Conservation (phyloP, 2,113 vertebrate genomes). For the Brevimyrus niger region DNA sequence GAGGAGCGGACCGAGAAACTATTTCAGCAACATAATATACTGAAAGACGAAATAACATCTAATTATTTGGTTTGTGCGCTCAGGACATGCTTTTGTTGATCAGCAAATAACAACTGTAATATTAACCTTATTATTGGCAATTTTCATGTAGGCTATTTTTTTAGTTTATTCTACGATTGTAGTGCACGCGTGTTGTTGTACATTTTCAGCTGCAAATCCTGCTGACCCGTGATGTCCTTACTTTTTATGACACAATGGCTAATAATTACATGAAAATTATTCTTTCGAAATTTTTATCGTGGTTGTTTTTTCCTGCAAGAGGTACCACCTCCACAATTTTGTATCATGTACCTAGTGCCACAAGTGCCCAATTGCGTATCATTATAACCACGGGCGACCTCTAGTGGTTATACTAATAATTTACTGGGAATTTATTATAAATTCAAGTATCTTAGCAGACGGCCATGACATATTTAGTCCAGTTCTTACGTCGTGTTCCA, state of each 20-base stretch:
- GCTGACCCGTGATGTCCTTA: neutral
- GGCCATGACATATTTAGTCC: neutral
- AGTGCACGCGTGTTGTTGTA: neutral
- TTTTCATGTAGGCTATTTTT: neutral
- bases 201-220: neutral
- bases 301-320: neutral
- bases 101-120: neutral
- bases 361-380: neutral
- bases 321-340: neutral
- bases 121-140: neutral
- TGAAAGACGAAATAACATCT: neutral
- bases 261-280: neutral
- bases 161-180: neutral
- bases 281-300: neutral
- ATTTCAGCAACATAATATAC: neutral
- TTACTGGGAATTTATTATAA: neutral
- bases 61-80: neutral
- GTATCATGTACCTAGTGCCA: neutral
- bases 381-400: neutral
- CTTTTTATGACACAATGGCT: neutral
- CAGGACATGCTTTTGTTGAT: neutral
- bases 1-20: neutral
- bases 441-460: neutral
- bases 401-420: neutral
- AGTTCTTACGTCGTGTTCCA: neutral